A percentile compares a stretch with the other conserved stretches of the same genome.
Conservation (phyloP, 2,888 invertebrate species). For the Dendrolimus pini region DNA sequence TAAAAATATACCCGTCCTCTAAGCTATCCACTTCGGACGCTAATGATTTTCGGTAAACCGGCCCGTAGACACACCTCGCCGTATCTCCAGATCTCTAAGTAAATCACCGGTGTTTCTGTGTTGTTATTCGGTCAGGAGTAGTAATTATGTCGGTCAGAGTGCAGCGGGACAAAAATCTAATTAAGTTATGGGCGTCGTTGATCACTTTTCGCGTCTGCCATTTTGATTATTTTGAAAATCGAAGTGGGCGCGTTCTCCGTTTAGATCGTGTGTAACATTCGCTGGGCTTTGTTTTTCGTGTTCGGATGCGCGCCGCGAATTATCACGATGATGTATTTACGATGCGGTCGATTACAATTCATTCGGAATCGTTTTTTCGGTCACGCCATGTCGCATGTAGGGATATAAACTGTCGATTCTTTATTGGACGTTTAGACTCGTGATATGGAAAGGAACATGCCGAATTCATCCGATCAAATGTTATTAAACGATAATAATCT, state of each 20-base stretch:
- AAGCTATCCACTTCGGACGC: slow-evolving; percentile 63
- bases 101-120: slow-evolving; percentile 61
- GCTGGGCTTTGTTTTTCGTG: slow-evolving; percentile 35
- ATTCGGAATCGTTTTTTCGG: slow-evolving; percentile 66
- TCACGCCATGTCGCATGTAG: slow-evolving; percentile 74
- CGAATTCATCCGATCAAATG: slow-evolving; percentile 43
- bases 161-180: slow-evolving; percentile 72
- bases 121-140: slow-evolving; percentile 65
- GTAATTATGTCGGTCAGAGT: slow-evolving; percentile 76
- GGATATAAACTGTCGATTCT: slow-evolving; percentile 52
- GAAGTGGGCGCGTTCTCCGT: slow-evolving; percentile 21
- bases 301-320: slow-evolving; percentile 51
- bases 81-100: slow-evolving; percentile 69
- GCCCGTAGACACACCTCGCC: slow-evolving; percentile 62
- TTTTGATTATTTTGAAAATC: slow-evolving; percentile 41
- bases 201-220: slow-evolving; percentile 52
- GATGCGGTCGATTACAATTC: slow-evolving; percentile 54
- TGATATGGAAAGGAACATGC: slow-evolving; percentile 47
- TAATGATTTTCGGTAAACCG: slow-evolving; percentile 76
- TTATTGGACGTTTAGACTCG: slow-evolving; percentile 55
- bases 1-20: slow-evolving; percentile 71
- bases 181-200: slow-evolving; percentile 64
- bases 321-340: slow-evolving; percentile 68
- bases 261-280: slow-evolving; percentile 15
- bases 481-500: slow-evolving; percentile 47